These are phyloP conservation scores for Andrena fulva DNA, from an alignment of 2,888 invertebrate species.

Conservation along the genomic window DNA sequence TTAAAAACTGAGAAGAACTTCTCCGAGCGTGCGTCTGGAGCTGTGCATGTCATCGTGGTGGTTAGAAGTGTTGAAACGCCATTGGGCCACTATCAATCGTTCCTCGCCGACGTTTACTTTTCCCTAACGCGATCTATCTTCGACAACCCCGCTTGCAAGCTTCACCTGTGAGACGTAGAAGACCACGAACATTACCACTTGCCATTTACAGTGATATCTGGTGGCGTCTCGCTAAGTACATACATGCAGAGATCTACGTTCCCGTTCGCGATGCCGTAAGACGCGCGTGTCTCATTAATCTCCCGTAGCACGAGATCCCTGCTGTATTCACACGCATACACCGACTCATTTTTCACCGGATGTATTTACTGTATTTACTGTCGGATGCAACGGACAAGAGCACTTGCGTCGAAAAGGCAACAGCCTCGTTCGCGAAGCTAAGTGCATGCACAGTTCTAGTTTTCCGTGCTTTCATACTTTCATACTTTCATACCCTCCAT, in stretches of 20 bases:
- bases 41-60: neutral
- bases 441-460: neutral
- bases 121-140: neutral
- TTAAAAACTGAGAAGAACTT: conserved; percentile 25
- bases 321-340: neutral
- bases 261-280: neutral
- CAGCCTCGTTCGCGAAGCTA: neutral
- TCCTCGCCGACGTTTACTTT: neutral
- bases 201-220: neutral
- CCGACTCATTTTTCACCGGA: conserved; percentile 24
- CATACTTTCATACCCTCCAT: neutral
- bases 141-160: neutral
- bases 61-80: neutral
- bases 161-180: neutral
- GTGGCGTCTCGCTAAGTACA: neutral
- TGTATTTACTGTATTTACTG: conserved; percentile 34
- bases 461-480: neutral
- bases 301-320: conserved; percentile 9
- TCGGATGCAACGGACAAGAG: conserved; percentile 20
- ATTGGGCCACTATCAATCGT: neutral
- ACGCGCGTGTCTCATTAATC: conserved; percentile 18
- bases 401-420: neutral
- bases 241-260: neutral
- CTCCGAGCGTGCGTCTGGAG: neutral
- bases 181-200: neutral